phyloP scores from a whole-genome alignment of 2,888 invertebrate genomes.

The Microctonus brassicae region DNA sequence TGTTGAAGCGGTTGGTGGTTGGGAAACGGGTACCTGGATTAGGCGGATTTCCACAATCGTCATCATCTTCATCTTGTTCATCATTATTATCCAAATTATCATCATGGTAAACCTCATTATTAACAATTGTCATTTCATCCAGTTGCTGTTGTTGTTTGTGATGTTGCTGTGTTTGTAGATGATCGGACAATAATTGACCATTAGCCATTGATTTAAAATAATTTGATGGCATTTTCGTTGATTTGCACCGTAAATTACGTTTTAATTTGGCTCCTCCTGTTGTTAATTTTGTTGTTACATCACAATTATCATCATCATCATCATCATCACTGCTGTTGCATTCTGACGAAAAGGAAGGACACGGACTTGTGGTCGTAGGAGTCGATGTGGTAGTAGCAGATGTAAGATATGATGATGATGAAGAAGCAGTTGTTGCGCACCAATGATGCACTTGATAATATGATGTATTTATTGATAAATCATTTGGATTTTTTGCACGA shows the following conservation, averaged over 20 bases:
- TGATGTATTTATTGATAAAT: constrained; percentile 62
- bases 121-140: constrained; percentile 41
- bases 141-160: constrained; percentile 34
- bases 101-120: constrained; percentile 49
- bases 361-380: constrained; percentile 61
- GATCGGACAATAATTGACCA: constrained; percentile 13
- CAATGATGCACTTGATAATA: constrained; percentile 65
- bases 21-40: constrained; percentile 68
- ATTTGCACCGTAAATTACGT: constrained; percentile 1
- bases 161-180: constrained; percentile 31
- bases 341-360: constrained; percentile 61
- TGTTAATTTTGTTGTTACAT: not conserved
- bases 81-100: constrained; percentile 45
- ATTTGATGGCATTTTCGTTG: not conserved
- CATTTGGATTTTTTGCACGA: constrained; percentile 52
- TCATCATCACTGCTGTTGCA: constrained; percentile 62
- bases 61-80: constrained; percentile 61
- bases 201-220: constrained; percentile 22
- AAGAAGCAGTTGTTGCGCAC: constrained; percentile 62
- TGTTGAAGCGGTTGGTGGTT: constrained; percentile 43
- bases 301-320: constrained; percentile 44
- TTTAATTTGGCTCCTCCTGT: not conserved
- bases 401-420: constrained; percentile 49
- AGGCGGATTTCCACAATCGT: constrained; percentile 64
- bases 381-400: constrained; percentile 48